Conservation (phyloP, 2,797 vertebrate genomes). For the Spinus pinus region DNA sequence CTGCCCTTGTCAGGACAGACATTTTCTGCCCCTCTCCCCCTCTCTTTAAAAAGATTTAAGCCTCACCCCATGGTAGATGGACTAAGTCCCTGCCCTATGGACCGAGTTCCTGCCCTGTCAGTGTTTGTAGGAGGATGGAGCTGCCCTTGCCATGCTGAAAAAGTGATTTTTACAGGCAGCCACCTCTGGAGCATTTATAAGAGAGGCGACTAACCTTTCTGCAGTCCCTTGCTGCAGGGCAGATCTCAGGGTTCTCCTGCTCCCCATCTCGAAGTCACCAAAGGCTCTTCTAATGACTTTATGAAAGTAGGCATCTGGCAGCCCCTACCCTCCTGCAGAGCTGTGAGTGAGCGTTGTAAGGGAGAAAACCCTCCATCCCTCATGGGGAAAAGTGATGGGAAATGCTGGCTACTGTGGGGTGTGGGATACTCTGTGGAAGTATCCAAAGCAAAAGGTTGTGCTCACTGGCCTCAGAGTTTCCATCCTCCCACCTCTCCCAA, state of each 20-base stretch:
- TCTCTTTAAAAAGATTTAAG: background rate
- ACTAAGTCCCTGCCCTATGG: background rate
- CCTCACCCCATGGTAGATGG: too few relatives aligned
- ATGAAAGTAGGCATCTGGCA: background rate
- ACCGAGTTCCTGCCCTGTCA: too few relatives aligned
- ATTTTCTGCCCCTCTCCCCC: background rate
- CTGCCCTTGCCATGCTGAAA: background rate
- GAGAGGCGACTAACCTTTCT: background rate
- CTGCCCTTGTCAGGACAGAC: background rate
- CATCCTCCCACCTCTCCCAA: background rate
- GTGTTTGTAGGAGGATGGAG: background rate
- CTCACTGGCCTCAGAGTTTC: background rate
- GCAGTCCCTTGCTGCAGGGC: background rate
- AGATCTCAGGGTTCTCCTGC: background rate
- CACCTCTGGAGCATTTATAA: fast-evolving
- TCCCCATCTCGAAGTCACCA: background rate
- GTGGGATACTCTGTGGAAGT: fast-evolving
- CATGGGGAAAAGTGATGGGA: background rate
- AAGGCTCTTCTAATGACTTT: background rate
- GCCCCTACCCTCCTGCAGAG: background rate
- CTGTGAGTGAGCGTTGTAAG: fast-evolving
- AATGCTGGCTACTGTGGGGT: fast-evolving
- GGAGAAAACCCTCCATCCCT: fast-evolving
- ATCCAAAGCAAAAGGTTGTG: background rate
- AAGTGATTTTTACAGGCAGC: background rate